Base-by-base conservation (phyloP, 2,888 invertebrate species). In the Folsomia candida region DNA sequence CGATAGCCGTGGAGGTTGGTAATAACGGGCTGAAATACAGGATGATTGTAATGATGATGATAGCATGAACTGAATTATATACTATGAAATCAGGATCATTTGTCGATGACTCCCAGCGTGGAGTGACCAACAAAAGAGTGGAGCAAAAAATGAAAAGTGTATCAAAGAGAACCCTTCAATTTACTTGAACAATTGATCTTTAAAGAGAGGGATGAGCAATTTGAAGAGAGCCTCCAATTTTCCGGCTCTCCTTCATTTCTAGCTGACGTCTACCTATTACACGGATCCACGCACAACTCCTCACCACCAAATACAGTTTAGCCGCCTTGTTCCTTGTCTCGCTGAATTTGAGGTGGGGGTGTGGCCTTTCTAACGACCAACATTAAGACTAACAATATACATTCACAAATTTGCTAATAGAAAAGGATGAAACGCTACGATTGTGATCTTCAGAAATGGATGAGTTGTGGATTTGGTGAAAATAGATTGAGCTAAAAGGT, bases 91-190 rank as follows among this genome's bases (percentile, higher is more conserved):
- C 65, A 54, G 51, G 65, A 65, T 65, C 51, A 57, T 51, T 65
- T 57, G 28, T 65, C 51, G 28, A n/a, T 65, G 65, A 65, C 65
- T 65, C 65, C 54, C 65, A 65, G 51, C 57, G 63, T 51, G 63
- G 51, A 51, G 51, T 22, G 29, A 62, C 25, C 62, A 62, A 64
- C 51, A 64, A 64, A 47, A 29, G 37, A 37, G 26, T 22, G 60
- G 64, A 29, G 25, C 26, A 54, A 27, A 64, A 64, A 47, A 64
- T 24, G 4, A 64, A 61, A 61, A 64, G 51, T 51, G 63, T 64
- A 64, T 64, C 63, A 64, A 64, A 37, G 28, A 37, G 26, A 64
- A 51, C 63, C 51, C 63, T 29, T 64, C 51, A 64, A 64, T 64
- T 64, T 64, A 64, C 37, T 20, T 18, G 2, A 27, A 64, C 63